Conservation (phyloP, 1,140 invertebrate species). For the Lysiphlebus fabarum region DNA sequence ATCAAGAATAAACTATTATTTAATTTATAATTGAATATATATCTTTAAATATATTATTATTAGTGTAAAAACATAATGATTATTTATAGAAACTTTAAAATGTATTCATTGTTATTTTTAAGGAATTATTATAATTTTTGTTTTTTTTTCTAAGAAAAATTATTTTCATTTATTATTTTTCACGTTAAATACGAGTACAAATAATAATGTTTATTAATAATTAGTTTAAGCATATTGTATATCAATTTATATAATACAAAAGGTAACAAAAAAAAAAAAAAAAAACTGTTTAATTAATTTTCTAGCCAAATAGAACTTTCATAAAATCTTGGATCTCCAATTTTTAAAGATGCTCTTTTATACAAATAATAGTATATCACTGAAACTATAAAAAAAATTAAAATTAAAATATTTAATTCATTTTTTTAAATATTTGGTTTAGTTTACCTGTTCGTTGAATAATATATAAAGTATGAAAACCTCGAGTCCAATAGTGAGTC, state of each 20-base stretch:
- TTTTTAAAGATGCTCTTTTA: constrained; percentile 66
- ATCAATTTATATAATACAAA: constrained; percentile 23
- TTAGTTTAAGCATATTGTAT: too few relatives aligned
- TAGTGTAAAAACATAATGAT: too few relatives aligned
- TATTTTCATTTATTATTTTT: too few relatives aligned
- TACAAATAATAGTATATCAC: constrained; percentile 73
- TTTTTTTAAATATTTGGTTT: constrained; percentile 4
- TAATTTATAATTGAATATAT: too few relatives aligned
- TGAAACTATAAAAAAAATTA: constrained; percentile 56
- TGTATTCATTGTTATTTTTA: too few relatives aligned
- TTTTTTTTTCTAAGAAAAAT: too few relatives aligned
- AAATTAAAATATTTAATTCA: constrained; percentile 13
- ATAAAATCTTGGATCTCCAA: constrained; percentile 72
- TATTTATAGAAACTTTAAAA: too few relatives aligned
- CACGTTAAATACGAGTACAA: too few relatives aligned
- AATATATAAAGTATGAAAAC: constrained; percentile 60
- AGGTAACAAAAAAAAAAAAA: constrained; percentile 22
- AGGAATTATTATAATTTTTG: too few relatives aligned
- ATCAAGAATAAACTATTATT: too few relatives aligned
- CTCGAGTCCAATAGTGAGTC: constrained; percentile 54
- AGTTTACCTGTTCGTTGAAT: constrained; percentile 61
- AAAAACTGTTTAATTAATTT: constrained; percentile 51
- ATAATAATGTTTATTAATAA: too few relatives aligned
- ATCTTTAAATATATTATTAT: too few relatives aligned
- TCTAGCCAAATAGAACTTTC: constrained; percentile 69